Conservation (phyloP, 2,797 vertebrate species). For the Acrossocheilus wenchowensis region DNA sequence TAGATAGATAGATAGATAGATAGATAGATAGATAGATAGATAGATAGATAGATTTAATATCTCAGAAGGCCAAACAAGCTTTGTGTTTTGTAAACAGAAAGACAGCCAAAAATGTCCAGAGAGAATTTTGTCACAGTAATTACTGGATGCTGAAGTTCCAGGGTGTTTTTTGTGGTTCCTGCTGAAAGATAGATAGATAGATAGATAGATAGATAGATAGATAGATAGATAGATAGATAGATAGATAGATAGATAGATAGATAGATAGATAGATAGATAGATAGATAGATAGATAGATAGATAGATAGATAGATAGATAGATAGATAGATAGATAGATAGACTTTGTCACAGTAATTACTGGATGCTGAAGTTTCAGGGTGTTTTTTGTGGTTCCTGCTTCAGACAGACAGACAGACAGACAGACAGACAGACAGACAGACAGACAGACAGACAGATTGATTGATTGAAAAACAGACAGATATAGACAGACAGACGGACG, state of each 20-base stretch:
- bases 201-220: background rate
- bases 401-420: background rate
- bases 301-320: background rate
- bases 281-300: background rate
- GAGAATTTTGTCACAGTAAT: too few species aligned
- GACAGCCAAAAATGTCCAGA: too few species aligned
- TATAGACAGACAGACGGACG: rapidly evolving
- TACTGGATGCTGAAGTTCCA: too few species aligned
- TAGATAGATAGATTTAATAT: background rate
- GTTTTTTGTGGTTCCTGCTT: slow-evolving; percentile 8
- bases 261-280: too few species aligned
- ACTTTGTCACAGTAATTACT: background rate
- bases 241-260: background rate
- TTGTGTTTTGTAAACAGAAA: too few species aligned
- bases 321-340: background rate
- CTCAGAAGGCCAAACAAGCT: too few species aligned
- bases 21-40: rapidly evolving
- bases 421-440: background rate
- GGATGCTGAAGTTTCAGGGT: background rate
- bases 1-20: rapidly evolving
- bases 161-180: too few species aligned
- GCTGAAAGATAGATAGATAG: background rate
- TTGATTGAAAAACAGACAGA: too few species aligned
- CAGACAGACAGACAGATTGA: too few species aligned
- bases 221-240: too few species aligned